Evolutionary conservation across 1,140 invertebrate genomes (phyloP), one percentile per base, ranked within the genome.

Genomic region (Heliconius himera): DNA sequence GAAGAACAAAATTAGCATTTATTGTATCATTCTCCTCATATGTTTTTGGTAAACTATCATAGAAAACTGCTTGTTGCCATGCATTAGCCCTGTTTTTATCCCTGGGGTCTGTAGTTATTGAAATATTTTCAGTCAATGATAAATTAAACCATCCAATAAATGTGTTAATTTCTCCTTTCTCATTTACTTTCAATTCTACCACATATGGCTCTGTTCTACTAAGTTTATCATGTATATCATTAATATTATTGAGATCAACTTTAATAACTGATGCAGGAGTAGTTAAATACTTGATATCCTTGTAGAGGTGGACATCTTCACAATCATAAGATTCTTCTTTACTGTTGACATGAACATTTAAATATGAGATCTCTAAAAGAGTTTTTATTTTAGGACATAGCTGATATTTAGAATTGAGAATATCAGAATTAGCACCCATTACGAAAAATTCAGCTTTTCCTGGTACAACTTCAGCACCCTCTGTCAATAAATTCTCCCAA

Each of bases 31-130:
- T 83, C 76, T 88, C 83, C 73, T 88, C 83, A 13, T 95, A 80
- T 46, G 89, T 77, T 33, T 85, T 88, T 46, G 93, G 93, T 91
- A 94, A 79, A 54, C 86, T 87, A 75, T 95, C 89, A 86, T 95
- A 95, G 87, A 97, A 97, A 33, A 98, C 91, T 33, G 96, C 97
- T 88, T 97, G 96, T 88, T 98, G 97, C 97, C 97, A 98, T 85
- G 97, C 97, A 81, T 95, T 95, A 36, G 95, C 94, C 76, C 92
- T 87, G 11, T 93, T 93, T 8, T 94, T 91, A 18, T 95, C 87
- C 73, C 81, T 87, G 5, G 95, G 95, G 85, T 95, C 87, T 26
- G 93, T 95, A 41, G 95, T 95, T 51, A 97, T 93, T 4, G 88
- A 95, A 36, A 96, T 95, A 66, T 96, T 94, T 22, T 96, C 95